These are phyloP conservation scores for Siphlonurus alternatus DNA, from an alignment of 2,888 invertebrate species.

Conservation along the genomic window DNA sequence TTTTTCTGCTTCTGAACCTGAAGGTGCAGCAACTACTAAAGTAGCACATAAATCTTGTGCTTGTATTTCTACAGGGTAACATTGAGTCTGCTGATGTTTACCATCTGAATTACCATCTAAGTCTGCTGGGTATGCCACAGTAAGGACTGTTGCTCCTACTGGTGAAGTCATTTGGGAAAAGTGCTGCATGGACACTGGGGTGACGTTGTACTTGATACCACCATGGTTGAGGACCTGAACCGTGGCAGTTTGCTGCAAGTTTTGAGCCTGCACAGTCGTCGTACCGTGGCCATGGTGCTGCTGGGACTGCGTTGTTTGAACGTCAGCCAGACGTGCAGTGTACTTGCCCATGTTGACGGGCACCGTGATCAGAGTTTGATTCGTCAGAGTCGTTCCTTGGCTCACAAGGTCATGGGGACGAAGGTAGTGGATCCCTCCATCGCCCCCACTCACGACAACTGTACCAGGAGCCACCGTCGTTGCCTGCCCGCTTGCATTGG, in stretches of 20 bases:
- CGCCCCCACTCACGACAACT: slow-evolving; percentile 52
- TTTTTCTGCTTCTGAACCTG: slow-evolving; percentile 8
- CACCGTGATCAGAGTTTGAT: slow-evolving; percentile 43
- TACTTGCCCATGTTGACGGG: slow-evolving; percentile 43
- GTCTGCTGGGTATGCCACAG: slow-evolving; percentile 42
- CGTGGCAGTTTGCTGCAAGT: not conserved
- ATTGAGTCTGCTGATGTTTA: slow-evolving; percentile 23
- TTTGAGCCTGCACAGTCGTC: not conserved
- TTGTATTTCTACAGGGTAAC: slow-evolving; percentile 9
- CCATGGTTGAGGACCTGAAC: slow-evolving; percentile 8
- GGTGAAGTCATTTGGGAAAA: slow-evolving; percentile 36
- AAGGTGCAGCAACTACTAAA: slow-evolving; percentile 6
- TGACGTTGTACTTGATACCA: slow-evolving; percentile 47
- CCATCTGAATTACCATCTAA: slow-evolving; percentile 21
- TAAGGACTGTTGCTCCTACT: slow-evolving; percentile 50
- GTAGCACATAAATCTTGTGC: slow-evolving; percentile 10
- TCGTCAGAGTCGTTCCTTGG: slow-evolving; percentile 21
- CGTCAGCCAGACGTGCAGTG: not conserved
- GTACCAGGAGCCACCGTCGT: slow-evolving; percentile 16
- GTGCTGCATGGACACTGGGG: slow-evolving; percentile 53
- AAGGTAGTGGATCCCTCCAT: slow-evolving; percentile 58
- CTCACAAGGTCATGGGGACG: slow-evolving; percentile 40
- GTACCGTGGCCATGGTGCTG: not conserved
- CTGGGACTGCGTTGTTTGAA: not conserved
- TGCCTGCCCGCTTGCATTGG: slow-evolving; percentile 49